These are phyloP conservation scores for Ormyrus pomaceus DNA, from an alignment of 2,888 invertebrate genomes.

Conservation along the genomic window DNA sequence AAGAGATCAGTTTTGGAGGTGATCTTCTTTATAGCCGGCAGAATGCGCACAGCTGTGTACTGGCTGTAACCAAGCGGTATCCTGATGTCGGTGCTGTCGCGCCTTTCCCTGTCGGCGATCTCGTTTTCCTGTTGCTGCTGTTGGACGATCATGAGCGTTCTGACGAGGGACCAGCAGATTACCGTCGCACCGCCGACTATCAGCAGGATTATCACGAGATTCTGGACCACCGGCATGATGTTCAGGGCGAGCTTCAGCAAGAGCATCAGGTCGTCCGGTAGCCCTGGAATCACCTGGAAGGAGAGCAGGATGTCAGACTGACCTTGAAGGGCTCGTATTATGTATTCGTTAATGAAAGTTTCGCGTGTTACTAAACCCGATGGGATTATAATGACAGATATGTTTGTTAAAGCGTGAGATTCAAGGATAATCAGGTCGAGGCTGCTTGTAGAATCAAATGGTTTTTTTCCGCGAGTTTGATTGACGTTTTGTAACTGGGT, in stretches of 20 bases:
- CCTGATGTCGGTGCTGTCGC: constrained; percentile 69
- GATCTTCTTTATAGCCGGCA: constrained; percentile 72
- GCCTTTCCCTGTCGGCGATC: constrained; percentile 60
- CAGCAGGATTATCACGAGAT: constrained; percentile 60
- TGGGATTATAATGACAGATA: too few relatives aligned
- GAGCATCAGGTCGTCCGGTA: constrained; percentile 62
- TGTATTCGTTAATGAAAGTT: too few relatives aligned
- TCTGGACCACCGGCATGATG: constrained; percentile 67
- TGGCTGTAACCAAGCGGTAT: constrained; percentile 72
- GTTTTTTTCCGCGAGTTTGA: too few relatives aligned
- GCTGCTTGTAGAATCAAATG: too few relatives aligned
- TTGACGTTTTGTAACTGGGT: too few relatives aligned
- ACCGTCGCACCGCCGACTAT: constrained; percentile 65
- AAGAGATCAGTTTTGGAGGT: constrained; percentile 71
- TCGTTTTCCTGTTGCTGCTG: constrained; percentile 61
- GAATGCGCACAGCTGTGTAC: constrained; percentile 70
- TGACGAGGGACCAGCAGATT: constrained; percentile 66
- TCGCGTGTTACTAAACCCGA: too few relatives aligned
- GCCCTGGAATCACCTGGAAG: constrained; percentile 62
- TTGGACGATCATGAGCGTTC: constrained; percentile 67
- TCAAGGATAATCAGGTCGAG: too few relatives aligned
- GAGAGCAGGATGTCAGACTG: not conserved
- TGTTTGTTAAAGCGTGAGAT: too few relatives aligned
- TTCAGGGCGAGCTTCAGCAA: constrained; percentile 63
- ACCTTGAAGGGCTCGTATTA: too few relatives aligned